Percentiles rank a stretch among this genome's conserved stretches.
Evolutionary conservation across 2,888 invertebrate species (phyloP).

Genomic region (Nymphalis urticae): DNA sequence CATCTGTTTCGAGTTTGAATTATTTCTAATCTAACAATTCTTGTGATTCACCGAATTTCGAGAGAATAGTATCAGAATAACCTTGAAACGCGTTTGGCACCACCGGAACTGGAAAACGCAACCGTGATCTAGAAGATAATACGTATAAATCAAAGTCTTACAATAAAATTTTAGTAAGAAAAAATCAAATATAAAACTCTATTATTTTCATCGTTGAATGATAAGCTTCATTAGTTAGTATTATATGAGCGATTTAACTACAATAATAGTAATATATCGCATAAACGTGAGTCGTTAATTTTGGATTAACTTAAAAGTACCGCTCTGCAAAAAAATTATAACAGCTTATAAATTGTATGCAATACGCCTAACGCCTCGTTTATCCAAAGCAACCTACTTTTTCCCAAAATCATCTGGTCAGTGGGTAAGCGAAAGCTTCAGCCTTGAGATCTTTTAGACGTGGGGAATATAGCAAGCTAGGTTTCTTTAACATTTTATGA

Average conservation of each 20-base stretch:
- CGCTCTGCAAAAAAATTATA: too few species aligned
- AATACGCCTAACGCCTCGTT: too few species aligned
- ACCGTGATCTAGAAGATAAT: not conserved
- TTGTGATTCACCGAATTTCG: slow-evolving; percentile 43
- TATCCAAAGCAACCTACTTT: too few species aligned
- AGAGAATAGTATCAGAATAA: slow-evolving; percentile 5
- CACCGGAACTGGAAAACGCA: not conserved
- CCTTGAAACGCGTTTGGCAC: not conserved
- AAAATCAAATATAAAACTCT: not conserved
- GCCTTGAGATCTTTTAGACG: too few species aligned
- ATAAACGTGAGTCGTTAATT: too few species aligned
- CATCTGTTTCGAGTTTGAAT: slow-evolving; percentile 62
- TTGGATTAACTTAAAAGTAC: too few species aligned
- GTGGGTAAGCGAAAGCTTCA: too few species aligned
- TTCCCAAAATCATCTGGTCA: too few species aligned
- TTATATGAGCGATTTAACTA: not conserved
- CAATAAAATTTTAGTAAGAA: not conserved
- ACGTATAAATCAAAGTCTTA: too few species aligned
- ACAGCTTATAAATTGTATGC: too few species aligned
- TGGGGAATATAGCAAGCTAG: too few species aligned
- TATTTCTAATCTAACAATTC: slow-evolving; percentile 59
- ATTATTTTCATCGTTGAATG: not conserved
- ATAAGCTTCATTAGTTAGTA: not conserved
- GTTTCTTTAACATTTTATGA: too few species aligned
- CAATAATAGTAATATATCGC: not conserved